Percentiles rank a stretch among this genome's conserved stretches.
Evolutionary conservation across 1,140 invertebrate species (phyloP).

Genomic region (Forficula auricularia): DNA sequence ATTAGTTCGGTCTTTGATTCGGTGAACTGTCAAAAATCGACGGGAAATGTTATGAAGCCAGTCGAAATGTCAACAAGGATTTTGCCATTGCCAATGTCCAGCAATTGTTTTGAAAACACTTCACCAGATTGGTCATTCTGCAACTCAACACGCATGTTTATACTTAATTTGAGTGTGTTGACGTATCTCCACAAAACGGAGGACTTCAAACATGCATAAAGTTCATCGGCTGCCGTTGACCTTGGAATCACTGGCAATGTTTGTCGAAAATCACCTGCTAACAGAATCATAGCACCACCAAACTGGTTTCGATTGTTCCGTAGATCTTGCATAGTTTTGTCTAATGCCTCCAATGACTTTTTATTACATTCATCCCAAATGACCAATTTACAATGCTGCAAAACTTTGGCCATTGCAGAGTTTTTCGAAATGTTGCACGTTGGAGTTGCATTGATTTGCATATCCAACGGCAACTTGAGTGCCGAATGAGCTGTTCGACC

Average conservation of each 20-base stretch:
- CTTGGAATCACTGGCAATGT: too few relatives aligned
- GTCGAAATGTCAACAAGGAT: background rate
- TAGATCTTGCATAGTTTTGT: conserved; percentile 17
- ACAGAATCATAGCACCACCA: conserved; percentile 17
- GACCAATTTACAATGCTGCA: conserved; percentile 10
- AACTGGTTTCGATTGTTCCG: background rate
- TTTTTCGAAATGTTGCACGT: too few relatives aligned
- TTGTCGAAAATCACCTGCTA: conserved; percentile 5
- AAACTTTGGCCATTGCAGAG: too few relatives aligned
- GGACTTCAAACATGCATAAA: conserved; percentile 16
- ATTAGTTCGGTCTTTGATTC: conserved; percentile 13
- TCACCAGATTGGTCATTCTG: conserved; percentile 11
- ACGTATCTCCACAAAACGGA: conserved; percentile 18
- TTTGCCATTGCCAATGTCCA: conserved; percentile 18
- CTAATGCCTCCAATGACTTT: conserved; percentile 14
- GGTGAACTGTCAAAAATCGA: conserved; percentile 8
- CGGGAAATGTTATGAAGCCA: conserved; percentile 6
- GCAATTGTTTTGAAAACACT: conserved; percentile 15
- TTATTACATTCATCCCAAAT: conserved; percentile 19
- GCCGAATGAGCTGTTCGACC: conserved; percentile 24
- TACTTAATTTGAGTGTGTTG: conserved; percentile 18
- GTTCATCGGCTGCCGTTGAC: too few relatives aligned
- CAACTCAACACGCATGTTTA: conserved; percentile 18
- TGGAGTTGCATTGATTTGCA: too few relatives aligned
- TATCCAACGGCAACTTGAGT: conserved; percentile 19